Percentiles rank a stretch among this genome's conserved stretches.
Evolutionary conservation across 2,888 invertebrate genomes (phyloP).

Genomic region (Perizoma flavofasciatum): DNA sequence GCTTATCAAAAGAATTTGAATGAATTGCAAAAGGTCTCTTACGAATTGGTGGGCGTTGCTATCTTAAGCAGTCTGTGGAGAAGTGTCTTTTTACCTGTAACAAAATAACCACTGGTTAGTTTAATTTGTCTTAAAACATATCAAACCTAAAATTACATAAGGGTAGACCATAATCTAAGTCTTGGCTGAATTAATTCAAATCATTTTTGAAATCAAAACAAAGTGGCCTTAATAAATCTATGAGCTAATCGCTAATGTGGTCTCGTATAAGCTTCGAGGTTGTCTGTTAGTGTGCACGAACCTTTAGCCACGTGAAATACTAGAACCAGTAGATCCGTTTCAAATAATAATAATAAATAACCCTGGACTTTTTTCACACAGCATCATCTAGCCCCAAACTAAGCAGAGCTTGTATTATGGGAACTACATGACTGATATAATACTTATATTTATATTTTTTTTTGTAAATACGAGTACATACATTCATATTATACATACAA

Average conservation of each 20-base stretch:
- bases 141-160: neutral
- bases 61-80: neutral
- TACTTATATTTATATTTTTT: too few relatives aligned
- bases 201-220: conserved; percentile 28
- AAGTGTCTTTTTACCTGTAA: conserved; percentile 16
- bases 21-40: too few relatives aligned
- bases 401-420: too few relatives aligned
- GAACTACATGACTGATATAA: too few relatives aligned
- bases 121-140: neutral
- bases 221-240: conserved; percentile 53
- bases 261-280: conserved; percentile 51
- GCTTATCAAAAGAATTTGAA: too few relatives aligned
- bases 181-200: neutral
- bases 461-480: too few relatives aligned
- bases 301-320: conserved; percentile 37
- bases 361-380: too few relatives aligned
- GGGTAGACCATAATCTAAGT: neutral
- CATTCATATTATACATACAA: too few relatives aligned
- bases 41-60: neutral
- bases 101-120: conserved; percentile 11
- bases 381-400: too few relatives aligned
- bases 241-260: conserved; percentile 55
- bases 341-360: neutral
- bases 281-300: conserved; percentile 49
- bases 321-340: conserved; percentile 6